A percentile compares a stretch with the other conserved stretches of the same genome.
These are phyloP conservation scores for Rhyacophila evoluta DNA, from an alignment of 2,888 invertebrate genomes.

Conservation along the genomic window DNA sequence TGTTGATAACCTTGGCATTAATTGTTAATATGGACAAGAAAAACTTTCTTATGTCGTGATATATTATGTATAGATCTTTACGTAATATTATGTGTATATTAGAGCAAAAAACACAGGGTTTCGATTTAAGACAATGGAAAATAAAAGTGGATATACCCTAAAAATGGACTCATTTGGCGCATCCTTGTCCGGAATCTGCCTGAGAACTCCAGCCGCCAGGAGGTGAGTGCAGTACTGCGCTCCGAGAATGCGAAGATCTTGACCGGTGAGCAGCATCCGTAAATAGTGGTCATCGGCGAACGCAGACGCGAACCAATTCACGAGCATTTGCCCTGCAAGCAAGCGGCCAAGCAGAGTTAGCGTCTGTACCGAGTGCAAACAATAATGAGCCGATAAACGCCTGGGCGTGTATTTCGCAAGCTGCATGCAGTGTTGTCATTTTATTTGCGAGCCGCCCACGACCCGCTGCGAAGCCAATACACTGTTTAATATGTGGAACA, in stretches of 20 bases:
- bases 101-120: too few species aligned
- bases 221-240: conserved; percentile 90
- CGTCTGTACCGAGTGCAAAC: neutral
- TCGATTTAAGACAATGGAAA: neutral
- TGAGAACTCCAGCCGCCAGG: conserved; percentile 86
- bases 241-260: conserved; percentile 82
- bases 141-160: conserved; percentile 70
- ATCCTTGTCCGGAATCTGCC: conserved; percentile 82
- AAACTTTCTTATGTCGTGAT: too few species aligned
- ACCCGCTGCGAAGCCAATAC: conserved; percentile 34
- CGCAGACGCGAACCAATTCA: conserved; percentile 89
- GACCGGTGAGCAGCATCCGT: conserved; percentile 72
- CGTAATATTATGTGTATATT: too few species aligned
- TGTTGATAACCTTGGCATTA: too few species aligned
- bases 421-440: conserved; percentile 30
- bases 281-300: conserved; percentile 78
- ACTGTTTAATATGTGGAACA: conserved; percentile 42
- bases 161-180: conserved; percentile 76
- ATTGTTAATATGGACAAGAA: too few species aligned
- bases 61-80: too few species aligned
- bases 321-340: conserved; percentile 86
- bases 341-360: neutral
- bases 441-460: conserved; percentile 43
- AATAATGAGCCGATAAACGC: neutral
- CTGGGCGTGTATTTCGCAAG: conserved; percentile 11